Conservation (phyloP, 2,797 vertebrate genomes). For the Gallinago solitaria region DNA sequence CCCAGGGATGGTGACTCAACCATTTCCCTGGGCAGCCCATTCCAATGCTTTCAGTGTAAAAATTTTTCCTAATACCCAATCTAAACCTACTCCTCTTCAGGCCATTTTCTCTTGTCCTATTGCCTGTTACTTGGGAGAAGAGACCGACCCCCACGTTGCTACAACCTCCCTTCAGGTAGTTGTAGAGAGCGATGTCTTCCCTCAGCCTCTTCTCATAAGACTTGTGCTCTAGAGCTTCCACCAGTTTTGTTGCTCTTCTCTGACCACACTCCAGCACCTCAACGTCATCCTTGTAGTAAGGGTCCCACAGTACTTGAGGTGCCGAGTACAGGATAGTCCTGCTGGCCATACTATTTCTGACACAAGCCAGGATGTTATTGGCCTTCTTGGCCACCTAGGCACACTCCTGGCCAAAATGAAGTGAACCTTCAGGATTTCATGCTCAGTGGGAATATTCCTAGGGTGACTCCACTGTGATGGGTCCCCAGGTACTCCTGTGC, state of each 20-base stretch:
- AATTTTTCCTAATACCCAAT: neutral
- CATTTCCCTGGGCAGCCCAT: too few species aligned
- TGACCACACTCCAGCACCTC: neutral
- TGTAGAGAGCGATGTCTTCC: neutral
- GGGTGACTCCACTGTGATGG: neutral
- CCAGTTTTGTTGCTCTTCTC: neutral
- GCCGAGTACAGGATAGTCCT: neutral
- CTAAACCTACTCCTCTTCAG: neutral
- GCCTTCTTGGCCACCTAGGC: neutral
- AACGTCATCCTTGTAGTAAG: neutral
- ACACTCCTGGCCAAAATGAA: neutral
- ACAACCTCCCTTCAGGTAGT: neutral
- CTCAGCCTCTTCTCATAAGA: neutral
- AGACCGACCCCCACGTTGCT: neutral
- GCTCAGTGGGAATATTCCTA: neutral
- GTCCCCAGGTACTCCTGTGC: neutral
- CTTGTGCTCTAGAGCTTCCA: neutral
- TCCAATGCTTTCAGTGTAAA: neutral
- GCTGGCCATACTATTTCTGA: too few species aligned
- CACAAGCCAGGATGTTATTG: neutral
- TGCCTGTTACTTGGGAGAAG: neutral
- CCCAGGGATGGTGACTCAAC: neutral
- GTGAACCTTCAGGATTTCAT: neutral
- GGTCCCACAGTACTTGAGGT: neutral
- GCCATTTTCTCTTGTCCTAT: neutral